Conservation (phyloP, 2,888 invertebrate genomes). For the Invenusta paracnida region DNA sequence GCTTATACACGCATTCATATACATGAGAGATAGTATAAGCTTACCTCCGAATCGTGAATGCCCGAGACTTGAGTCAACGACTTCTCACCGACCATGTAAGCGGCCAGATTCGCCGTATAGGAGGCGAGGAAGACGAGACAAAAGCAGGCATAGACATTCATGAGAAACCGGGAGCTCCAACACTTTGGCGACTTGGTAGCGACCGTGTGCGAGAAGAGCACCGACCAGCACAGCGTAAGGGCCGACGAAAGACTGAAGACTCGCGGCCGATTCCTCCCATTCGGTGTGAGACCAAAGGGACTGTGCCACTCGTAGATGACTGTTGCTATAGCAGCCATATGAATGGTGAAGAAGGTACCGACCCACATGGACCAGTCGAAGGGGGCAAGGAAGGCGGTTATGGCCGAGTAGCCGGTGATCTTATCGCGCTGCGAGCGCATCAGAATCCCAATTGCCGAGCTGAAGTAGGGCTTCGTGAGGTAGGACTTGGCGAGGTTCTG, state of each 20-base stretch:
- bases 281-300: slow-evolving; percentile 45
- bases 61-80: slow-evolving; percentile 35
- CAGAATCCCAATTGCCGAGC: slow-evolving; percentile 29
- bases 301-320: slow-evolving; percentile 46
- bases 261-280: slow-evolving; percentile 40
- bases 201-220: slow-evolving; percentile 45
- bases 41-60: slow-evolving; percentile 40
- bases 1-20: no score
- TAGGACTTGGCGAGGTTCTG: slow-evolving; percentile 26
- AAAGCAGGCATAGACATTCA: slow-evolving; percentile 45
- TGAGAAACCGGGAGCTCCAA: slow-evolving; percentile 43
- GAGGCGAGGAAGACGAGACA: slow-evolving; percentile 43
- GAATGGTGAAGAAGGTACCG: slow-evolving; percentile 43
- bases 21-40: no score
- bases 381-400: slow-evolving; percentile 42
- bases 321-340: slow-evolving; percentile 42
- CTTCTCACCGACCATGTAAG: slow-evolving; percentile 44
- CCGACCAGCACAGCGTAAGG: slow-evolving; percentile 45
- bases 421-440: slow-evolving; percentile 30
- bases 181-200: slow-evolving; percentile 45
- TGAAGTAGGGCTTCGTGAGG: slow-evolving; percentile 37
- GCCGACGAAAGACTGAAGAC: slow-evolving; percentile 46
- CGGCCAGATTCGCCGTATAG: slow-evolving; percentile 45
- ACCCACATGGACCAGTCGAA: slow-evolving; percentile 45
- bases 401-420: slow-evolving; percentile 23